These are phyloP conservation scores for Zaprionus taronus DNA, from an alignment of 1,140 invertebrate genomes.

Conservation along the genomic window DNA sequence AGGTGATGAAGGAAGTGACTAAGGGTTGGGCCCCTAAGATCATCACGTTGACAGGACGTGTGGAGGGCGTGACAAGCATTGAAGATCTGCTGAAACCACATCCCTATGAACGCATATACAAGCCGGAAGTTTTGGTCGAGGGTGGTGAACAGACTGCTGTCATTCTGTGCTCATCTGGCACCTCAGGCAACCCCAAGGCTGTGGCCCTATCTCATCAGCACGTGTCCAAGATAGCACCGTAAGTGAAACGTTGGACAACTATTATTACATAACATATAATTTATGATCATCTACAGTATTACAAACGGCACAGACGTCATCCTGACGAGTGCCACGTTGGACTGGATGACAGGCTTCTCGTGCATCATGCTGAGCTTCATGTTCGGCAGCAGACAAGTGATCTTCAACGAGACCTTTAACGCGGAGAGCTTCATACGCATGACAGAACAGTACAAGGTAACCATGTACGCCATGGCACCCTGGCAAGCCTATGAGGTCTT, in stretches of 20 bases:
- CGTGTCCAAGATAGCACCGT: slow-evolving; percentile 36
- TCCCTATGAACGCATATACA: slow-evolving; percentile 50
- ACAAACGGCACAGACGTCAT: slow-evolving; percentile 43
- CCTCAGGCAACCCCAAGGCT: slow-evolving; percentile 92
- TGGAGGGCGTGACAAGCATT: slow-evolving; percentile 62
- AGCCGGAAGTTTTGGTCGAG: slow-evolving; percentile 30
- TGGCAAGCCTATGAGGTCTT: slow-evolving; percentile 68
- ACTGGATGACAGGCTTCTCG: slow-evolving; percentile 62
- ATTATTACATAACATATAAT: neutral
- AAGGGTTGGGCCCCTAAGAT: slow-evolving; percentile 60
- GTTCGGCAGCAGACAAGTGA: slow-evolving; percentile 46
- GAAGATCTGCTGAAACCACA: slow-evolving; percentile 53
- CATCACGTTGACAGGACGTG: slow-evolving; percentile 55
- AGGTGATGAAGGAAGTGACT: slow-evolving; percentile 54
- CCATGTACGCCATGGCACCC: slow-evolving; percentile 50
- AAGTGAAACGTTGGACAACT: neutral
- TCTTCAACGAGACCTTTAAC: slow-evolving; percentile 57
- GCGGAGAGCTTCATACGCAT: slow-evolving; percentile 39
- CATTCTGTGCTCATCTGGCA: slow-evolving; percentile 88
- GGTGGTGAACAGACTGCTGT: slow-evolving; percentile 58
- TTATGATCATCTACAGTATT: slow-evolving; percentile 15
- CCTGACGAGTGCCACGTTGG: slow-evolving; percentile 59
- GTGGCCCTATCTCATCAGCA: slow-evolving; percentile 87
- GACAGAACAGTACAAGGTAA: slow-evolving; percentile 57
- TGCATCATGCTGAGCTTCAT: slow-evolving; percentile 49